These are phyloP conservation scores for Adelges cooleyi DNA, from an alignment of 1,140 invertebrate species.

Conservation along the genomic window DNA sequence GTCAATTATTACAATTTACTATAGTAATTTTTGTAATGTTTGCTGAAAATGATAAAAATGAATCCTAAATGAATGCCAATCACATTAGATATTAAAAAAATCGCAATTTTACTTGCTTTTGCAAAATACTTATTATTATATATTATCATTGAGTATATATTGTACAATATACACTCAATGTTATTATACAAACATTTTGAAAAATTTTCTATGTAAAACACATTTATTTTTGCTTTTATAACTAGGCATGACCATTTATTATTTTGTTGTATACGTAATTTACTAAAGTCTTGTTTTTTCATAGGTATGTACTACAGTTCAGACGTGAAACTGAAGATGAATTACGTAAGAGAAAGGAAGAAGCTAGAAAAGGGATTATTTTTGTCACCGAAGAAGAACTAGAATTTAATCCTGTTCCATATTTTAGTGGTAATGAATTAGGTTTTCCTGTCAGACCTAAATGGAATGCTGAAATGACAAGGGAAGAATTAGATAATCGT, in stretches of 20 bases:
- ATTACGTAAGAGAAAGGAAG: conserved; percentile 49
- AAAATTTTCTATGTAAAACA: background rate
- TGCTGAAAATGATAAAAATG: no score
- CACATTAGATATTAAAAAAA: no score
- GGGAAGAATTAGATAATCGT: conserved; percentile 55
- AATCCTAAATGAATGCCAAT: no score
- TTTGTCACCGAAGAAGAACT: conserved; percentile 46
- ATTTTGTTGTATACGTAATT: no score
- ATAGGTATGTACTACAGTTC: conserved; percentile 60
- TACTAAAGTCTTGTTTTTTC: conserved; percentile 25
- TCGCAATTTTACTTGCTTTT: no score
- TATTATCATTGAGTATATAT: no score
- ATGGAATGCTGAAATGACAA: conserved; percentile 63
- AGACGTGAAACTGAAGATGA: conserved; percentile 58
- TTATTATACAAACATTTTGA: no score
- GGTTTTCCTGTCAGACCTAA: conserved; percentile 70
- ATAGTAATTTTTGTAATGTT: no score
- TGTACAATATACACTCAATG: no score
- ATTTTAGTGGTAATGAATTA: conserved; percentile 53
- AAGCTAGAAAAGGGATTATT: conserved; percentile 47
- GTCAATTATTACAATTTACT: no score
- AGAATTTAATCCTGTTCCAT: conserved; percentile 57
- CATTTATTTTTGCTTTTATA: background rate
- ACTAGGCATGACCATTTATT: background rate
- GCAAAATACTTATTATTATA: no score